Evolutionary conservation across 2,113 vertebrate genomes (phyloP).

Genomic region (Eptatretus burgeri): DNA sequence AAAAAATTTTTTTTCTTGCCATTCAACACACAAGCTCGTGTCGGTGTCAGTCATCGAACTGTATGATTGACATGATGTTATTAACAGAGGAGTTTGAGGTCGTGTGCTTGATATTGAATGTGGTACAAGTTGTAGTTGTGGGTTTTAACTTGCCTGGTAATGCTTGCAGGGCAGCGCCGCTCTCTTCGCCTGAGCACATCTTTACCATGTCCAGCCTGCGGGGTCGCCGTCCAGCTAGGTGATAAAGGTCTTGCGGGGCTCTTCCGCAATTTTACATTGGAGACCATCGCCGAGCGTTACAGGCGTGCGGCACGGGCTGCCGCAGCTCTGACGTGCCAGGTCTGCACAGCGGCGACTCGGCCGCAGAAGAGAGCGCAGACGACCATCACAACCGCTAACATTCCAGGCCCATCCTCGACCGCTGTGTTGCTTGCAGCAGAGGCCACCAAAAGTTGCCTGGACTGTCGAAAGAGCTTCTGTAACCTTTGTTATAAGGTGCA

Average conservation of each 20-base stretch:
- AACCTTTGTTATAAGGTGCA: slow-evolving; percentile 93
- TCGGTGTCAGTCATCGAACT: no score
- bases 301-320: slow-evolving; percentile 20
- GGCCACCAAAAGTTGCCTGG: slow-evolving; percentile 73
- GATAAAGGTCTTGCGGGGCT: slow-evolving; percentile 52
- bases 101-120: no score
- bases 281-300: slow-evolving; percentile 67
- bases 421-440: slow-evolving; percentile 21
- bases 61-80: no score
- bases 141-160: no score
- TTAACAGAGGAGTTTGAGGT: no score
- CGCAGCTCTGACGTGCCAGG: slow-evolving; percentile 58
- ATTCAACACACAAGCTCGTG: no score
- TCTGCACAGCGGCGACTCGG: slow-evolving; percentile 47
- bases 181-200: slow-evolving; percentile 38
- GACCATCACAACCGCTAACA: no score
- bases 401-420: no score
- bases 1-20: no score
- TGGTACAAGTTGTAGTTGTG: no score
- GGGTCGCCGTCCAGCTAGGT: slow-evolving; percentile 53
- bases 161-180: no score
- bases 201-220: slow-evolving; percentile 64
- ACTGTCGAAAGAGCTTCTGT: slow-evolving; percentile 80
- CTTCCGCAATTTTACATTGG: slow-evolving; percentile 72
- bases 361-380: no score